These are phyloP conservation scores for Empis stercorea DNA, from an alignment of 2,888 invertebrate species.

Conservation along the genomic window DNA sequence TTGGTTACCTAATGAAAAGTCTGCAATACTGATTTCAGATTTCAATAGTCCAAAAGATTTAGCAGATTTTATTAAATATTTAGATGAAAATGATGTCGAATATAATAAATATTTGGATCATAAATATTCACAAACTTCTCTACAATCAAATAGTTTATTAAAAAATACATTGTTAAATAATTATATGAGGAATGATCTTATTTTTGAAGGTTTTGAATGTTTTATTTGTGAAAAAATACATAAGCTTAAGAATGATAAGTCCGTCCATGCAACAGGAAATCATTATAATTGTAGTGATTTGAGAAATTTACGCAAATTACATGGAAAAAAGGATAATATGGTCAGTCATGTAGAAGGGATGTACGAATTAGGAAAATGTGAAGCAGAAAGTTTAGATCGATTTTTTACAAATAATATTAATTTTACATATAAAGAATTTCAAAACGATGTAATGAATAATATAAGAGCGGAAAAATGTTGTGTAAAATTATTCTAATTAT, in stretches of 20 bases:
- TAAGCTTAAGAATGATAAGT: constrained; percentile 22
- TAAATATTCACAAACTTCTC: constrained; percentile 39
- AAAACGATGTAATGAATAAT: too few species aligned
- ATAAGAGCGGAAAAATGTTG: too few species aligned
- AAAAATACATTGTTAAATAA: constrained; percentile 38
- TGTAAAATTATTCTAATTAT: too few species aligned
- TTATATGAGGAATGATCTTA: constrained; percentile 41
- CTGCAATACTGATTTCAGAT: constrained; percentile 57
- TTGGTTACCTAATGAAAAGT: constrained; percentile 62
- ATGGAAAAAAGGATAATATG: too few species aligned
- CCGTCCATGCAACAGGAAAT: constrained; percentile 24
- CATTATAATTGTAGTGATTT: constrained; percentile 42
- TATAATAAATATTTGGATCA: constrained; percentile 57
- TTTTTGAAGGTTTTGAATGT: constrained; percentile 50
- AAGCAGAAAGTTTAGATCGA: too few species aligned
- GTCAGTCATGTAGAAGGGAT: too few species aligned
- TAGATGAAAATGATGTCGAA: constrained; percentile 45
- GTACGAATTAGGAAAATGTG: constrained; percentile 20
- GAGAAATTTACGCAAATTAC: too few species aligned
- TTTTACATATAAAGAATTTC: too few species aligned
- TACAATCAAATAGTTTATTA: constrained; percentile 41
- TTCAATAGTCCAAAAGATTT: constrained; percentile 48
- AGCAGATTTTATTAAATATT: constrained; percentile 42
- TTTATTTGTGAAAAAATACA: constrained; percentile 47
- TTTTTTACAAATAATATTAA: too few species aligned